Conservation (phyloP, 2,797 vertebrate species). For the Oceanodroma leucorhoa region DNA sequence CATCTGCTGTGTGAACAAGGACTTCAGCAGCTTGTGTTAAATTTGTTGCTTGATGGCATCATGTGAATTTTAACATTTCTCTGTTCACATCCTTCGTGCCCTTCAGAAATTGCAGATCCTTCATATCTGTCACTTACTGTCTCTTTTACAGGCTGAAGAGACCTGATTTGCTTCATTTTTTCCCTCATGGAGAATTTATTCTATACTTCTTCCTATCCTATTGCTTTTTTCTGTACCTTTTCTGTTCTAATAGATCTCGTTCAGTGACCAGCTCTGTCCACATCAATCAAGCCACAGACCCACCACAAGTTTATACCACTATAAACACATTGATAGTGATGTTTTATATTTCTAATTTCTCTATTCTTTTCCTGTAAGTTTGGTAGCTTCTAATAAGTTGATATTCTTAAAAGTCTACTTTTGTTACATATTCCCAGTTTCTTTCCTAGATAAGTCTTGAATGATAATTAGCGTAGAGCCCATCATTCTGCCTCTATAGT, state of each 20-base stretch:
- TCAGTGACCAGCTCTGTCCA: neutral
- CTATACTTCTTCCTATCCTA: neutral
- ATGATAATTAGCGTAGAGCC: rapidly evolving
- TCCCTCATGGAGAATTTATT: neutral
- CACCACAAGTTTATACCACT: neutral
- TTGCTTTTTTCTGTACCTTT: neutral
- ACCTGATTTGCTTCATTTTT: neutral
- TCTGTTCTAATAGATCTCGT: neutral
- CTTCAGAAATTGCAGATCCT: neutral
- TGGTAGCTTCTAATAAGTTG: neutral
- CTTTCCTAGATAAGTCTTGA: neutral
- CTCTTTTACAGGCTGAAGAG: neutral
- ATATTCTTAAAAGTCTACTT: neutral
- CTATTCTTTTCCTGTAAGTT: neutral
- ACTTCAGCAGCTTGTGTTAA: neutral
- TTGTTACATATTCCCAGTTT: neutral
- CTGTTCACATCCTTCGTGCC: neutral
- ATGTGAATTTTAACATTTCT: neutral
- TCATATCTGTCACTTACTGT: neutral
- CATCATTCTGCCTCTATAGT: neutral
- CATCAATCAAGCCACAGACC: neutral
- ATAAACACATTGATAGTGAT: neutral
- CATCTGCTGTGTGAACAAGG: neutral
- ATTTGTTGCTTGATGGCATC: neutral
- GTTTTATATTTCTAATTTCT: neutral